Base-by-base conservation (phyloP, 2,888 invertebrate genomes). In the Trichopoda pennipes region DNA sequence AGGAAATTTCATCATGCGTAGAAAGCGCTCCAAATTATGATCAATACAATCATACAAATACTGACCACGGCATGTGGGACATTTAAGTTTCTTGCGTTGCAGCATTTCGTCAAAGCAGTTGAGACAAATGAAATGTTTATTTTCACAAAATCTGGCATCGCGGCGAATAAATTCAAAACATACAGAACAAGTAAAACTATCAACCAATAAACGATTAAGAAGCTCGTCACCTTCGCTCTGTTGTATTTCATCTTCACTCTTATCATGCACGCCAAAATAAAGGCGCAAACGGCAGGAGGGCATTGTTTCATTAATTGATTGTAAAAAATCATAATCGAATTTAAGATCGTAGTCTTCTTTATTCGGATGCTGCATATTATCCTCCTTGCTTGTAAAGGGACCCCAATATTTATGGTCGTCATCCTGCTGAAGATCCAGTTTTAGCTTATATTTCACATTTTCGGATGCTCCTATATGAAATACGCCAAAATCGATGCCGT, bases 381-480 rank as follows among this genome's bases (percentile, higher is more conserved):
- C 79, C 19, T 38, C n/a, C 32, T 28, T 10, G 28, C 42, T 75
- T 10, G 23, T 3, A 10, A 56, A 35, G 0, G 84, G 81, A 14
- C 86, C 85, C 64, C 81, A 47, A 64, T 84, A 83, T 16, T 84
- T 73, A 14, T 79, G 69, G 42, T 73, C 60, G 0, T 77, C 81
- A 47, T 85, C 83, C 12, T 76, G 81, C 16, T 82, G 76, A 0
- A 74, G 68, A 1, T 86, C 86, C 23, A 86, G 38, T 60, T 86
- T 86, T 0, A 84, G 8, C 2, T 75, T 83, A 23, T 85, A 87
- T 1, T 85, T 56, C 14, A 77, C 79, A 7, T 83, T 74, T 12
- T 85, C 83, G 0, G 87, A 86, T 3, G 83, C 81, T n/a, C 86
- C 86, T n/a, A 87, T 85, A 58, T 84, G 85, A 21, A 86, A 87